phyloP scores from a whole-genome alignment of 2,797 vertebrate species.

The Acipenser oxyrinchus region DNA sequence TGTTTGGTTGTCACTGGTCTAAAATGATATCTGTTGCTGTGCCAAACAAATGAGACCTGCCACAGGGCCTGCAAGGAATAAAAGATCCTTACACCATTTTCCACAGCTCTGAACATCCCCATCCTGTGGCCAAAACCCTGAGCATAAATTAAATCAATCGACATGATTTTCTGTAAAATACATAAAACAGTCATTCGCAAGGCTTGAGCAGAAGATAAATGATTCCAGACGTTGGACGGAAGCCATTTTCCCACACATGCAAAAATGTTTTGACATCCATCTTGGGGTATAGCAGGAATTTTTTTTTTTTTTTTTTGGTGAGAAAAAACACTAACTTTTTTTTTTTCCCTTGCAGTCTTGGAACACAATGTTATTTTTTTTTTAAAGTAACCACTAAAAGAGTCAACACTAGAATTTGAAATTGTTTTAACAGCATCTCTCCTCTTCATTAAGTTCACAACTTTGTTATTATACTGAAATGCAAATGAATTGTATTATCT shows the following conservation, averaged over 20 bases:
- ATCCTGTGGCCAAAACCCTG: conserved; percentile 34
- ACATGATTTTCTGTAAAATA: conserved; percentile 63
- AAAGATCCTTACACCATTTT: conserved; percentile 35
- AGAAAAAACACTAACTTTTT: conserved; percentile 39
- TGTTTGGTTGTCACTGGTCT: conserved; percentile 15
- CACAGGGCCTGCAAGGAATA: conserved; percentile 9
- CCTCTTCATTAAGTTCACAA: too few relatives aligned
- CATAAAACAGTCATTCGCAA: conserved; percentile 64
- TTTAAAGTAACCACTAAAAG: neutral
- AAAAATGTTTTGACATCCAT: conserved; percentile 77
- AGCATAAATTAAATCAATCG: conserved; percentile 67
- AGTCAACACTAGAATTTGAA: too few relatives aligned
- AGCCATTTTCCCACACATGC: conserved; percentile 84
- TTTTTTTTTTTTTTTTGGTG: conserved; percentile 26
- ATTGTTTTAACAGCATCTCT: too few relatives aligned
- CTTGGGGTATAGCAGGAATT: conserved; percentile 59
- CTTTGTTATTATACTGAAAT: too few relatives aligned
- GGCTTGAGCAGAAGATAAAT: conserved; percentile 68
- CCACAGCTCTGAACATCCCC: conserved; percentile 27
- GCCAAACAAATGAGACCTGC: conserved; percentile 33
- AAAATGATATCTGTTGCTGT: conserved; percentile 27
- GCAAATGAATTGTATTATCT: too few relatives aligned
- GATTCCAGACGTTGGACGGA: conserved; percentile 75
- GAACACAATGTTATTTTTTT: neutral
- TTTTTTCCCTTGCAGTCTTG: conserved; percentile 13